These are phyloP conservation scores for Sebastes diaconus DNA, from an alignment of 2,797 vertebrate genomes.

Conservation along the genomic window DNA sequence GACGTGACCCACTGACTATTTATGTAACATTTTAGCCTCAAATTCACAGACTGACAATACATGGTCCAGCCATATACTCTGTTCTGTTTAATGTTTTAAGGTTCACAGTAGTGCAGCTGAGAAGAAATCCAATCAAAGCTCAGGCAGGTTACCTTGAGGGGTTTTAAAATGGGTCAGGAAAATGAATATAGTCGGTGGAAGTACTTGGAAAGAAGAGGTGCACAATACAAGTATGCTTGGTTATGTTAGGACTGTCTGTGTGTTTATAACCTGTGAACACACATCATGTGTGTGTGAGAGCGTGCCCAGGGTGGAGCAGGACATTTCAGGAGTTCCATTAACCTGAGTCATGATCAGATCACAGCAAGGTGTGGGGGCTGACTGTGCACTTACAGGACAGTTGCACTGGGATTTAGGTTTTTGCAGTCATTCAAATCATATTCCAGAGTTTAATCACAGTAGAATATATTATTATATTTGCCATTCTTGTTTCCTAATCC, in stretches of 20 bases:
- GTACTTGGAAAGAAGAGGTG: neutral
- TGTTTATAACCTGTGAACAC: neutral
- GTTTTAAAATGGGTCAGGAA: neutral
- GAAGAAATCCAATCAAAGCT: neutral
- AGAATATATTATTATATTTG: neutral
- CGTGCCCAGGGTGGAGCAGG: constrained; percentile 51
- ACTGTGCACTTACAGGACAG: constrained; percentile 14
- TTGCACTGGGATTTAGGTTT: neutral
- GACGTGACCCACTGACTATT: too few relatives aligned
- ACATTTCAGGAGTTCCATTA: constrained; percentile 68
- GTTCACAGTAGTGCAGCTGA: too few relatives aligned
- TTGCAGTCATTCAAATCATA: neutral
- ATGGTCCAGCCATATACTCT: too few relatives aligned
- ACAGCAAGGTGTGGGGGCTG: constrained; percentile 39
- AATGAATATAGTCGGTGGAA: neutral
- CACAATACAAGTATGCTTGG: neutral
- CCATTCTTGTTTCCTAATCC: neutral
- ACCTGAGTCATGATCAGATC: constrained; percentile 73
- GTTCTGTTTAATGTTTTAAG: neutral
- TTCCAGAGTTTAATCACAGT: neutral
- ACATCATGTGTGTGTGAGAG: constrained; percentile 1
- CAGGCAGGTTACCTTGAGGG: neutral
- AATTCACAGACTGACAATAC: too few relatives aligned
- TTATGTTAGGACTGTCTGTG: neutral
- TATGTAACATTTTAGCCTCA: too few relatives aligned